Evolutionary conservation across 2,797 vertebrate genomes (phyloP).

Genomic region (Zenarchopterus dispar): DNA sequence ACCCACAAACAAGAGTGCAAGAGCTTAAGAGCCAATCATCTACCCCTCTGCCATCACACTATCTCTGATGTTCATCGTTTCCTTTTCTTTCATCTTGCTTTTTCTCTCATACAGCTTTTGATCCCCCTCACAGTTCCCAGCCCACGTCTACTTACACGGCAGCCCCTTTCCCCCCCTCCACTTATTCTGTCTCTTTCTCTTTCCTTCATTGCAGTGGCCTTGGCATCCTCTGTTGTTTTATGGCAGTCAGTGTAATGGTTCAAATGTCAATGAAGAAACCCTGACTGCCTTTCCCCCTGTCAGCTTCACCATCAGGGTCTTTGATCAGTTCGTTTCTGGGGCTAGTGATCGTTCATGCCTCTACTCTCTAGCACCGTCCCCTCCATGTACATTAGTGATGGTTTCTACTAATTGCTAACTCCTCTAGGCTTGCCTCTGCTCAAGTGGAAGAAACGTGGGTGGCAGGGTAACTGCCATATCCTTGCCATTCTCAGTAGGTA

Average conservation of each 20-base stretch:
- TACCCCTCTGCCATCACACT: conserved; percentile 44
- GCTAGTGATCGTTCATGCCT: conserved; percentile 22
- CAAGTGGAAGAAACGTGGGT: conserved; percentile 44
- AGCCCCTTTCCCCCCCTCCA: conserved; percentile 32
- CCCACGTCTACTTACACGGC: conserved; percentile 42
- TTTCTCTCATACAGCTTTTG: conserved; percentile 55
- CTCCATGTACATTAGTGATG: conserved; percentile 40
- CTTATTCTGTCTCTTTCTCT: conserved; percentile 18
- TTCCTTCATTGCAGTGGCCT: conserved; percentile 33
- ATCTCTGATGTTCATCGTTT: conserved; percentile 66
- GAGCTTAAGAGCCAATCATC: conserved; percentile 54
- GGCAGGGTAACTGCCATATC: conserved; percentile 39
- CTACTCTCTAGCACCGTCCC: conserved; percentile 21
- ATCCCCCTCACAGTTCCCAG: conserved; percentile 38
- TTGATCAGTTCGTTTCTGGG: conserved; percentile 69
- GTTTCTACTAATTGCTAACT: conserved; percentile 55
- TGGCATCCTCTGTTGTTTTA: conserved; percentile 44
- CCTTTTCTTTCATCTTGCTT: conserved; percentile 53
- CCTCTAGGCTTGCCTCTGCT: conserved; percentile 29
- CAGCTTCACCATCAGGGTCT: conserved; percentile 47
- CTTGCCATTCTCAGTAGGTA: conserved; percentile 39
- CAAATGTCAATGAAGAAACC: conserved; percentile 57
- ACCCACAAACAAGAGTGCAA: conserved; percentile 53
- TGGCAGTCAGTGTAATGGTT: conserved; percentile 56
- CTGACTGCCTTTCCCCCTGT: conserved; percentile 28